phyloP scores from a whole-genome alignment of 1,140 invertebrate species.

The Drosophila bocqueti region DNA sequence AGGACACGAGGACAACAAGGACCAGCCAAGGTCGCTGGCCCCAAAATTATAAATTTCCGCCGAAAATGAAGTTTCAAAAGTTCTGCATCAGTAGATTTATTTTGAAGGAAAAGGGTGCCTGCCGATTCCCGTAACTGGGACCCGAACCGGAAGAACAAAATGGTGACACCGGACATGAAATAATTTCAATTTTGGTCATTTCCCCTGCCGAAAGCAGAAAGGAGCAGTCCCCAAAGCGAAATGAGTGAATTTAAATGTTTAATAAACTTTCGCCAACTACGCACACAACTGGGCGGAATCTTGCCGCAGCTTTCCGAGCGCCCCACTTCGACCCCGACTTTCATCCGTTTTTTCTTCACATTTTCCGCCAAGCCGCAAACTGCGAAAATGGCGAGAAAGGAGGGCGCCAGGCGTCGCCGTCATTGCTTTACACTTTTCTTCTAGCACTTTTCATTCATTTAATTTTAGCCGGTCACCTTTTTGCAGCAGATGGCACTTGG shows the following conservation, averaged over 20 bases:
- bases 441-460: conserved; percentile 80
- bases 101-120: conserved; percentile 51
- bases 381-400: conserved; percentile 62
- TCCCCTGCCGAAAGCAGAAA: conserved; percentile 50
- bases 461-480: conserved; percentile 60
- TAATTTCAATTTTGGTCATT: conserved; percentile 82
- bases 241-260: conserved; percentile 81
- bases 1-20: conserved; percentile 44
- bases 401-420: conserved; percentile 72
- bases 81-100: conserved; percentile 73
- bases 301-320: conserved; percentile 11
- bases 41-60: conserved; percentile 68
- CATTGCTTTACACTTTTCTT: conserved; percentile 83
- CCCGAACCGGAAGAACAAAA: conserved; percentile 61
- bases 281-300: conserved; percentile 37
- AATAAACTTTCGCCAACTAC: conserved; percentile 73
- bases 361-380: conserved; percentile 62
- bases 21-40: conserved; percentile 46
- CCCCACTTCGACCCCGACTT: not conserved
- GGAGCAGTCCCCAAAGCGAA: conserved; percentile 50
- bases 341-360: not conserved
- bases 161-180: conserved; percentile 79
- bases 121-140: conserved; percentile 1
- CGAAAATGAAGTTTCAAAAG: conserved; percentile 52
- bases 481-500: conserved; percentile 68